Evolutionary conservation across 2,797 vertebrate genomes (phyloP), one percentile per base, ranked within the genome.

Genomic region (Brachymystax lenok): DNA sequence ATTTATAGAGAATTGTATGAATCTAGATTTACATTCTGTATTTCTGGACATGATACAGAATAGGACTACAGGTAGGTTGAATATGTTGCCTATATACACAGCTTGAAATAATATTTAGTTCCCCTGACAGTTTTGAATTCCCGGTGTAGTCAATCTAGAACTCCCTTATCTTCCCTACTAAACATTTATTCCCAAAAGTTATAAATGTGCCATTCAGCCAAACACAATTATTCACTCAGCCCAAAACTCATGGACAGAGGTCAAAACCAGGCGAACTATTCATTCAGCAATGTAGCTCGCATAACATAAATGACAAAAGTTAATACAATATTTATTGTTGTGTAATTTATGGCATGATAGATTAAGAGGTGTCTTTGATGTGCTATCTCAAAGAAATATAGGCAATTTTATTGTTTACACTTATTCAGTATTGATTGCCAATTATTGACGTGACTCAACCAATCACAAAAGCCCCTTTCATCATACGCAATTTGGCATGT

Each of bases 291-390:
- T 72, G 16, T 78, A 77, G 77, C 82, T 61, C 77, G 69, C 59
- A 17, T 27, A 27, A 63, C 59, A 63, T 46, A 27, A 80, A 79
- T 77, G 50, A 81, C 78, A 12, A 72, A 68, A 79, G 77, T 77
- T 24, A 75, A 87, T 81, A 74, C 78, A 82, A 76, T 90, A 93
- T 90, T 95, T 94, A 95, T 81, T 88, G 94, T 95, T 94, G 94
- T 91, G 92, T 94, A 83, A 95, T 96, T 89, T 83, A 83, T 86
- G 77, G 92, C 95, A 95, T 95, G 92, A 94, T 96, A 95, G 40
- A 94, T 94, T 94, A 86, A 93, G 94, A 84, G 88, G 90, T 91
- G 93, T 96, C 95, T 97, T 96, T 95, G 94, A 94, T 96, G 94
- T 95, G 94, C 94, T 96, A 97, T 96, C 35, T 10, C 40, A 40